Percentiles rank a stretch among this genome's conserved stretches.
phyloP scores from a whole-genome alignment of 1,140 invertebrate species.

The Drosophila nebulosa region DNA sequence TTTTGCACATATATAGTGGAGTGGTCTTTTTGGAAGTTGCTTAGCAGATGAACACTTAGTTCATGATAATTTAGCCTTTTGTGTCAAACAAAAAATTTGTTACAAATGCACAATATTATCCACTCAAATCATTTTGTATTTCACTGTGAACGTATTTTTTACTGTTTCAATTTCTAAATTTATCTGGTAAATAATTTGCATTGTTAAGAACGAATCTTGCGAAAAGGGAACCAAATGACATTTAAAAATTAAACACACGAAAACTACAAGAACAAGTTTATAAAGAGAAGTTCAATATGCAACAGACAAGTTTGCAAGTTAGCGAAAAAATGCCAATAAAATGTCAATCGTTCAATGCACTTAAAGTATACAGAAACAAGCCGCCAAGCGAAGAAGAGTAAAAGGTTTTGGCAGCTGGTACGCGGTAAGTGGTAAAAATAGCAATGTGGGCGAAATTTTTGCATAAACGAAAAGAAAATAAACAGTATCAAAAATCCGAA shows the following conservation, averaged over 20 bases:
- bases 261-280: slow-evolving; percentile 8
- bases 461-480: neutral
- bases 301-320: slow-evolving; percentile 49
- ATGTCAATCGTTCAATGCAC: slow-evolving; percentile 49
- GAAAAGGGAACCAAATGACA: slow-evolving; percentile 5
- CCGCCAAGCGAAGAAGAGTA: neutral
- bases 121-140: too few species aligned
- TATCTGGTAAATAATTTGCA: neutral
- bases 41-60: too few species aligned
- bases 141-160: too few species aligned
- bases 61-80: too few species aligned
- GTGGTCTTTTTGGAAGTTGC: too few species aligned
- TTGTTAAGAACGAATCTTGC: neutral
- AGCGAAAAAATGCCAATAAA: slow-evolving; percentile 53
- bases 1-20: too few species aligned
- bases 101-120: too few species aligned
- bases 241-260: neutral
- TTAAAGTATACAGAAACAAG: neutral
- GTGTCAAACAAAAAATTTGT: too few species aligned
- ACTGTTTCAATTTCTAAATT: too few species aligned
- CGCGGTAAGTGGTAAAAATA: slow-evolving; percentile 6
- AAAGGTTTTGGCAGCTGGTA: slow-evolving; percentile 5
- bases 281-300: slow-evolving; percentile 47
- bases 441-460: slow-evolving; percentile 2
- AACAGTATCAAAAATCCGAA: neutral